These are phyloP conservation scores for Agonopterix subpropinquella DNA, from an alignment of 2,888 invertebrate species.

Conservation along the genomic window DNA sequence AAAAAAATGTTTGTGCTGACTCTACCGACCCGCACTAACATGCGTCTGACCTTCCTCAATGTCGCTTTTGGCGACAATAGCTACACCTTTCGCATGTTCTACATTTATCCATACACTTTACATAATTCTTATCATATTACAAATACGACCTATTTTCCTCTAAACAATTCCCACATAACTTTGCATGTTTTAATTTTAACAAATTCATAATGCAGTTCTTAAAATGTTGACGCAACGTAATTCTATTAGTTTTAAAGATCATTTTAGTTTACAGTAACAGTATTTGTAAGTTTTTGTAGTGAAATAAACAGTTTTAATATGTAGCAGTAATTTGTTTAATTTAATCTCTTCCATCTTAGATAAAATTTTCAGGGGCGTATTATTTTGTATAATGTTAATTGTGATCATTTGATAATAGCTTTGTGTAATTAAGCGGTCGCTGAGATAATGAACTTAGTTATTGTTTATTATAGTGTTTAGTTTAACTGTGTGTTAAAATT, in stretches of 20 bases:
- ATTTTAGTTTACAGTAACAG: background rate
- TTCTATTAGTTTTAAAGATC: background rate
- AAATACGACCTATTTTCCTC: background rate
- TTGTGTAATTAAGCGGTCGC: background rate
- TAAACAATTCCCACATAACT: background rate
- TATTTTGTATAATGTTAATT: background rate
- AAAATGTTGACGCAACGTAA: background rate
- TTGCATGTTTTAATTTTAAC: background rate
- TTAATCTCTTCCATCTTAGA: background rate
- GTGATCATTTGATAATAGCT: background rate
- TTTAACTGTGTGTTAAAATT: no score
- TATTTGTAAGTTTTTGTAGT: background rate
- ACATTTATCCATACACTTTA: background rate
- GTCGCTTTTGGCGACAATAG: slow-evolving; percentile 23
- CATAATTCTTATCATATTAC: background rate
- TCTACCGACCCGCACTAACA: slow-evolving; percentile 14
- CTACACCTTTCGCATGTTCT: slow-evolving; percentile 3
- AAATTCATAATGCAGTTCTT: background rate
- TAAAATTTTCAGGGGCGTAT: slow-evolving; percentile 4
- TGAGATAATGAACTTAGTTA: no score
- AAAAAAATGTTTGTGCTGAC: slow-evolving; percentile 10
- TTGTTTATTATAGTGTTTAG: no score
- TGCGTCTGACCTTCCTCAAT: slow-evolving; percentile 20
- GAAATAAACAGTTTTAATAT: background rate
- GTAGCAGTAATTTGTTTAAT: slow-evolving; percentile 1